Percentiles rank a stretch among this genome's conserved stretches.
These are phyloP conservation scores for Ditylenchus weischeri DNA, from an alignment of 2,888 invertebrate genomes.

Conservation along the genomic window DNA sequence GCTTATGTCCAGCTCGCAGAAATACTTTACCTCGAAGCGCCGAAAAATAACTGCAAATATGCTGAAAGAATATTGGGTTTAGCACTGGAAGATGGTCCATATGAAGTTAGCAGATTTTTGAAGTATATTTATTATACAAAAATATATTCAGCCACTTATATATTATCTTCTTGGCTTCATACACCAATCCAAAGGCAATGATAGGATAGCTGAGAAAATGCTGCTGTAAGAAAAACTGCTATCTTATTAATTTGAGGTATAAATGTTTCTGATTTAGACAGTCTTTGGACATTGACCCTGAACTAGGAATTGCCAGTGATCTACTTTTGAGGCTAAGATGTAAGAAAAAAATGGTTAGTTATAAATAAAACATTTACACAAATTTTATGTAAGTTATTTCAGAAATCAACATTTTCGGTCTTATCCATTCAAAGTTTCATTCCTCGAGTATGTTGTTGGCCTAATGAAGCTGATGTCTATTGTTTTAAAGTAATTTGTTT, in stretches of 20 bases:
- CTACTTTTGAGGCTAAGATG: slow-evolving; percentile 19
- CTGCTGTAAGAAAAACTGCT: slow-evolving; percentile 2
- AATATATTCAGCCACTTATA: slow-evolving; percentile 21
- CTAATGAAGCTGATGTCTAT: slow-evolving; percentile 34
- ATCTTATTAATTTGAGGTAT: too few species aligned
- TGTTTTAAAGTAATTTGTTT: slow-evolving; percentile 30
- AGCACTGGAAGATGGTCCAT: slow-evolving; percentile 19
- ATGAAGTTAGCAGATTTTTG: slow-evolving; percentile 19
- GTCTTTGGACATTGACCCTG: slow-evolving; percentile 27
- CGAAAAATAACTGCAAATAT: slow-evolving; percentile 5
- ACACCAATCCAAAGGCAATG: slow-evolving; percentile 12
- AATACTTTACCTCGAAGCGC: slow-evolving; percentile 23
- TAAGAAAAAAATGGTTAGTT: slow-evolving; percentile 11
- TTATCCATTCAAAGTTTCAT: too few species aligned
- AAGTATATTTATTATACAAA: background rate
- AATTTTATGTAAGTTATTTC: background rate
- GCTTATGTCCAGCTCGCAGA: slow-evolving; percentile 31
- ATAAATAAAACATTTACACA: background rate
- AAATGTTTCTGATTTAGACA: slow-evolving; percentile 19
- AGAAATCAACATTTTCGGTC: too few species aligned
- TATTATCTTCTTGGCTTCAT: slow-evolving; percentile 28
- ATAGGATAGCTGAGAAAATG: slow-evolving; percentile 14
- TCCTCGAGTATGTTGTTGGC: slow-evolving; percentile 36
- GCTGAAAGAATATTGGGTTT: slow-evolving; percentile 23
- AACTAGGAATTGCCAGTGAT: slow-evolving; percentile 23